Evolutionary conservation across 2,797 vertebrate genomes (phyloP).

Genomic region (Scomberomorus guttatus): DNA sequence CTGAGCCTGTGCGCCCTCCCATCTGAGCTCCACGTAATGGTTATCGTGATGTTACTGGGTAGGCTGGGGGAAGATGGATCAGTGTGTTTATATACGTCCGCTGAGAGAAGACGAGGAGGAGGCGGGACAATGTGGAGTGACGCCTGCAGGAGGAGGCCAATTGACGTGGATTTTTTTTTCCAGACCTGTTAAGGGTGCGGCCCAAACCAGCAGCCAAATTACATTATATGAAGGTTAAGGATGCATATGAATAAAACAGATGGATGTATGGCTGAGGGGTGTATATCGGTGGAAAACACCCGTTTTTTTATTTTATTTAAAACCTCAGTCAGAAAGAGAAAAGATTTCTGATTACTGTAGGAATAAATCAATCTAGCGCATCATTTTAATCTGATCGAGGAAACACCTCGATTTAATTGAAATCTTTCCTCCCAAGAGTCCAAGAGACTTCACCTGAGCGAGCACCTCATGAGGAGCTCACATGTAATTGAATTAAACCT

Average conservation of each 20-base stretch:
- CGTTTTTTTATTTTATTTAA: constrained; percentile 14
- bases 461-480: constrained; percentile 18
- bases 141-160: constrained; percentile 70
- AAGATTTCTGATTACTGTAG: background rate
- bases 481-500: constrained; percentile 52
- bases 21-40: constrained; percentile 71
- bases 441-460: constrained; percentile 30
- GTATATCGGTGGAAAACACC: constrained; percentile 6
- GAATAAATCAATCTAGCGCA: background rate
- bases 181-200: constrained; percentile 80
- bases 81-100: constrained; percentile 82
- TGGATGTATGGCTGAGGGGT: background rate
- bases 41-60: constrained; percentile 81
- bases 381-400: constrained; percentile 11
- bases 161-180: constrained; percentile 61
- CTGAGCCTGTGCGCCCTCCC: constrained; percentile 69
- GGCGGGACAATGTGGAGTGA: constrained; percentile 75
- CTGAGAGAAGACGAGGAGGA: constrained; percentile 71
- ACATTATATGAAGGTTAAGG: constrained; percentile 67
- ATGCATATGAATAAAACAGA: constrained; percentile 51
- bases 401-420: constrained; percentile 25
- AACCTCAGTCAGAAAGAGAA: background rate
- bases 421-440: constrained; percentile 25
- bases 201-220: constrained; percentile 63
- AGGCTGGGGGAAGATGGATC: constrained; percentile 80